Conservation (phyloP, 2,113 vertebrate species). For the Arvicanthis niloticus region DNA sequence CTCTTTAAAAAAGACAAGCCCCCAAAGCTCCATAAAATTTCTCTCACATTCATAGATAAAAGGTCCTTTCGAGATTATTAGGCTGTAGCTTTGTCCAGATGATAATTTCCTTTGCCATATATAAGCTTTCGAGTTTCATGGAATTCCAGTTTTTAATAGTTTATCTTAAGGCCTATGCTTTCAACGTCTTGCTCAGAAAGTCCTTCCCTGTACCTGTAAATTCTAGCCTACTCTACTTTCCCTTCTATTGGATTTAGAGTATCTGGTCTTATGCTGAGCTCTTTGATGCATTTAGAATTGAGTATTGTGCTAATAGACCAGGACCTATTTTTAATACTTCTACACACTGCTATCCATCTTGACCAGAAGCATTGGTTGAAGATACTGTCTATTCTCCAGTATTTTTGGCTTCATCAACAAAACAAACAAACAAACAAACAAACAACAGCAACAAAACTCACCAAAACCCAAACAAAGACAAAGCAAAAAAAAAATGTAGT, state of each 20-base stretch:
- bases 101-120: background rate
- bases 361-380: background rate
- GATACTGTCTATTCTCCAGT: background rate
- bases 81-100: background rate
- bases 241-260: background rate
- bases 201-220: background rate
- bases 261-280: background rate
- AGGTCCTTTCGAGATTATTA: background rate
- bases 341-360: background rate
- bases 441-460: background rate
- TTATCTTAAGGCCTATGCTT: background rate
- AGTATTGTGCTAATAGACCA: background rate
- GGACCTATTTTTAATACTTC: background rate
- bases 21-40: background rate
- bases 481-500: too few species aligned
- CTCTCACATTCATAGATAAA: background rate
- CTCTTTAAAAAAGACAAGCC: background rate
- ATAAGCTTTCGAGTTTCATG: background rate
- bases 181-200: background rate
- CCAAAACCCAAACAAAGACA: background rate
- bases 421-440: background rate
- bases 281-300: background rate
- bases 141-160: background rate
- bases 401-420: background rate
- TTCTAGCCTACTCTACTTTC: background rate